Evolutionary conservation across 2,113 vertebrate species (phyloP).

Genomic region (Eulemur rufifrons): DNA sequence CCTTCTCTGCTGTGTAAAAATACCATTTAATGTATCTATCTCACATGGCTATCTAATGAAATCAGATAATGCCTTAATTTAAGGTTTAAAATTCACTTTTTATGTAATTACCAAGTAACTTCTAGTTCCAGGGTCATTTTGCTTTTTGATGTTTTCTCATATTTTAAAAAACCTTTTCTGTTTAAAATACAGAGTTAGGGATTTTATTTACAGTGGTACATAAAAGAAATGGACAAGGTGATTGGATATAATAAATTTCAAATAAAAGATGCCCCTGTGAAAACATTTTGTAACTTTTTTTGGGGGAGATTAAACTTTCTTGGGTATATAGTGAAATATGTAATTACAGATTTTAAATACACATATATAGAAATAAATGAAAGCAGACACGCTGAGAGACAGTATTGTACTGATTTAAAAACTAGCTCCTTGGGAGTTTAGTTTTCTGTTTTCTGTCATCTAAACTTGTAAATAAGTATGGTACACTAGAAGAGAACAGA

Average conservation of each 20-base stretch:
- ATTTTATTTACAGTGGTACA: background rate
- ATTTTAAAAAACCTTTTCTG: background rate
- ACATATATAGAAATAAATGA: background rate
- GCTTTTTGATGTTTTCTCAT: background rate
- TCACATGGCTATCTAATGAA: background rate
- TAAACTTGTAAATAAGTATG: background rate
- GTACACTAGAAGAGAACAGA: background rate
- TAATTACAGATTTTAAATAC: background rate
- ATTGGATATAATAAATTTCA: background rate
- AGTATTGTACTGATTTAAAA: background rate
- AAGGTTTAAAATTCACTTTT: background rate
- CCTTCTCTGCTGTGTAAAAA: background rate
- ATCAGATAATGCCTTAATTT: background rate
- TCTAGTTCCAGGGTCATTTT: background rate
- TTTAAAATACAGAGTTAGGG: background rate
- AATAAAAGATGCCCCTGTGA: background rate
- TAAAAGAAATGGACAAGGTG: background rate
- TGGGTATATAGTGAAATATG: background rate
- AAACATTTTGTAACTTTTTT: background rate
- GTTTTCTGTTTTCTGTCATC: background rate
- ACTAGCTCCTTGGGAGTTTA: background rate
- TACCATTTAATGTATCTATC: background rate
- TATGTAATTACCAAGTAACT: background rate
- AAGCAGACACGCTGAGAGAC: background rate
- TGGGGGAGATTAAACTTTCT: background rate